Base-by-base conservation (phyloP, 2,888 invertebrate species). In the Gasteruption jaculator region DNA sequence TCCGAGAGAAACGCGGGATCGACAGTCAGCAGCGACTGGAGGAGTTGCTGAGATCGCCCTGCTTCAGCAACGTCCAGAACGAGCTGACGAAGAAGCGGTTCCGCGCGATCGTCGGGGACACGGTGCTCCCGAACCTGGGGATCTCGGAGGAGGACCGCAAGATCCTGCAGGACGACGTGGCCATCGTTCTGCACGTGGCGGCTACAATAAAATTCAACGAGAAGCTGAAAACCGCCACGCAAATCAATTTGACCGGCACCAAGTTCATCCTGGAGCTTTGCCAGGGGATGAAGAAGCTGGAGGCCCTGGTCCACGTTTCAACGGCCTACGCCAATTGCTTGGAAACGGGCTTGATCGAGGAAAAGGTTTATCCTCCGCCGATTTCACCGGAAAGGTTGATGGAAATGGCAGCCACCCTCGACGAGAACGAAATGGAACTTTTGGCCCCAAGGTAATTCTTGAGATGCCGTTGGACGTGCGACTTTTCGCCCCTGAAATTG, bases 171-270 rank as follows among this genome's bases (percentile, higher is more conserved):
- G 77, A 86, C 3, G 82, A 88, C 61, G 82, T 92, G 0, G 77
- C 91, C 55, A 79, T 95, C 34, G 90, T 95, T 2, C 85, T 95
- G 58, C 95, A 96, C 68, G 91, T 90, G 0, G 96, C 95, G 0
- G 95, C 95, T 5, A 92, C 94, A 0, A 74, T 96, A 50, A 89
- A 91, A 72, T 96, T 96, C 66, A 86, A 87, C 55, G 88, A 91
- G 51, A 83, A 82, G 22, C 73, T 96, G 36, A 81, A 84, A 65
- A 78, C 83, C 1, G 91, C 94, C 0, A 83, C 92, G 1, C 82
- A 84, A 47, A 86, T 93, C 54, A 96, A 95, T 71, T 76, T 95
- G 15, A 65, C 88, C 14, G 94, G 91, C 3, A 93, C 93, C 0
- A 76, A 88, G 37, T 75, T 86, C 39, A 77, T 95, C 27, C 78